These are phyloP conservation scores for Frankliniella fusca DNA, from an alignment of 2,888 invertebrate genomes.

Conservation along the genomic window DNA sequence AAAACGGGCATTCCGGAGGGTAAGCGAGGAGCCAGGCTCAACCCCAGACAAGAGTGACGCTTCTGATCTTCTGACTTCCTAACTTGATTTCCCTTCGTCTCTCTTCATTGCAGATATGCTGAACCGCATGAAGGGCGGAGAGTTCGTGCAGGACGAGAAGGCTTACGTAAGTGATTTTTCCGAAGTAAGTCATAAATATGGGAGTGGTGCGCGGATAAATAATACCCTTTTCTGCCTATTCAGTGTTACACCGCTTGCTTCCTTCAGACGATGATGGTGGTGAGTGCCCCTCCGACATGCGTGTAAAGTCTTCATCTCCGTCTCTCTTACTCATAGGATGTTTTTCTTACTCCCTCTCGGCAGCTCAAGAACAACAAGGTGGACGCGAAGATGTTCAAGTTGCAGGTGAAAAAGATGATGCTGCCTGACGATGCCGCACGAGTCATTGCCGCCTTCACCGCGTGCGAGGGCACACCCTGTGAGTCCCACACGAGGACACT, in stretches of 20 bases:
- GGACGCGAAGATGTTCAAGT: conserved; percentile 9
- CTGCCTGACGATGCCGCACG: background rate
- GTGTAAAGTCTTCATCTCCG: background rate
- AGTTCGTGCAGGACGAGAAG: background rate
- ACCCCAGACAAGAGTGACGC: background rate
- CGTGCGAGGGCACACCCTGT: background rate
- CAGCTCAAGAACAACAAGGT: conserved; percentile 16
- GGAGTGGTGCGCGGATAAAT: background rate
- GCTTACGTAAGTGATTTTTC: background rate
- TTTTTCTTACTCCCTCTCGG: background rate
- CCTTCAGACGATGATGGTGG: conserved; percentile 16
- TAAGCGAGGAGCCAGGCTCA: background rate
- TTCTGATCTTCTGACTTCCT: background rate
- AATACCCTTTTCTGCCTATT: background rate
- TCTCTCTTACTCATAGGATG: background rate
- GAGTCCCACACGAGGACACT: background rate
- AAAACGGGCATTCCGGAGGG: background rate
- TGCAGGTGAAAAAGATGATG: conserved; percentile 9
- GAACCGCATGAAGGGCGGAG: background rate
- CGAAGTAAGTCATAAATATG: background rate
- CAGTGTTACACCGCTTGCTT: conserved; percentile 3
- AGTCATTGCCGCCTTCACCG: background rate
- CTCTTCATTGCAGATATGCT: background rate
- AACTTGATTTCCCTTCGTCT: background rate
- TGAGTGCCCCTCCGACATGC: background rate